Percentiles rank a stretch among this genome's conserved stretches.
phyloP scores from a whole-genome alignment of 2,113 vertebrate species.

The Pungitius pungitius region DNA sequence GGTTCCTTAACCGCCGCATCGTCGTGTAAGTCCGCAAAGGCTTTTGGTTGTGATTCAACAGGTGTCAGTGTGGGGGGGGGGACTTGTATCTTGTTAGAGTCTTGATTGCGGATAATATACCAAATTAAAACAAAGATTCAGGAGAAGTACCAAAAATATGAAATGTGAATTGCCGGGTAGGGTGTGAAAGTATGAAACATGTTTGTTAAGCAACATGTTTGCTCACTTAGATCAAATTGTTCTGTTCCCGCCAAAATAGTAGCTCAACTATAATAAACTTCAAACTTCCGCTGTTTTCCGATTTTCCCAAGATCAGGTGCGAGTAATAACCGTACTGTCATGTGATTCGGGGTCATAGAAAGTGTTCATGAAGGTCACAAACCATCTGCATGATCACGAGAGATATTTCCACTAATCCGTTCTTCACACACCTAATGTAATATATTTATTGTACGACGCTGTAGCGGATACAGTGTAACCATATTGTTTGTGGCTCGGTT shows the following conservation, averaged over 20 bases:
- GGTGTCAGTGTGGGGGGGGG: background rate
- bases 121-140: background rate
- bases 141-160: background rate
- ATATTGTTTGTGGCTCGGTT: slow-evolving; percentile 1
- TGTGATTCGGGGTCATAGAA: background rate
- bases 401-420: background rate
- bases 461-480: background rate
- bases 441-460: background rate
- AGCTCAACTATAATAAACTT: background rate
- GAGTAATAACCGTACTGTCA: background rate
- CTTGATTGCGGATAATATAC: background rate
- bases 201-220: background rate
- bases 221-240: background rate
- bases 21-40: slow-evolving; percentile 87
- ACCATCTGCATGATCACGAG: background rate
- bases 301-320: background rate
- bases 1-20: slow-evolving; percentile 95
- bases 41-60: background rate
- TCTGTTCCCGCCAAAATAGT: background rate
- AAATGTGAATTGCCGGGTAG: background rate
- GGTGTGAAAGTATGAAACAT: background rate
- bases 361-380: slow-evolving; percentile 3
- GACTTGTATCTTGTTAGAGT: background rate
- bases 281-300: background rate
- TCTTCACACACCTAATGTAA: background rate